Evolutionary conservation across 2,113 vertebrate genomes (phyloP), one percentile per base, ranked within the genome.

Genomic region (Formicarius rufipectus): DNA sequence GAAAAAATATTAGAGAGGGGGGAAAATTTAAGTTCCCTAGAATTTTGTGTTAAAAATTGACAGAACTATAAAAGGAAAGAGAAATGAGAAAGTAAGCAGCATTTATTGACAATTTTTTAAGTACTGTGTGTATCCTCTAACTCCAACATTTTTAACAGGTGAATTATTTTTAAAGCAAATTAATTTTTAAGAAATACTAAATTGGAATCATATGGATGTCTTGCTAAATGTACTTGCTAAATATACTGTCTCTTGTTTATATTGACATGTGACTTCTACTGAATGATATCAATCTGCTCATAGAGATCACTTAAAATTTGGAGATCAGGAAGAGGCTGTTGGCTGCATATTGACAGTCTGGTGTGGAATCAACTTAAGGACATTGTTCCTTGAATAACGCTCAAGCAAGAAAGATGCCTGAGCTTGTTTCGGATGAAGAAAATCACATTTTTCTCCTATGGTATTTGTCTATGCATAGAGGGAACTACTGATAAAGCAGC

Each of bases 31-130:
- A 71, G 58, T 69, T 68, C 31, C 28, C 21, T 20, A 6, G 14
- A 44, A 27, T n/a, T 50, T 67, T 52, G 33, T 40, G 14, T 21
- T 81, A 77, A 42, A 84, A 93, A 47, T 21, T 71, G 12, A 39
- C 8, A 88, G 37, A 77, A 95, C 4, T 22, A 6, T 60, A 63
- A 59, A 92, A 81, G 28, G 4, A 22, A 68, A 56, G 19, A 80
- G 10, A 86, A 95, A 84, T 68, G 3, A 64, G 59, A 58, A 85
- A 59, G 7, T 33, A 77, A 58, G n/a, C 37, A 69, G 67, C 53
- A 39, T 39, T 7, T 87, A 9, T 45, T 31, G 7, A 0, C 1
- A 0, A 1, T 33, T 66, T 11, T 42, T 93, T 64, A 27, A 69
- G 49, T 39, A 25, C 3, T 21, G 18, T 25, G 13, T 40, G 84